These are phyloP conservation scores for Diaprepes abbreviatus DNA, from an alignment of 2,888 invertebrate genomes.

Conservation along the genomic window DNA sequence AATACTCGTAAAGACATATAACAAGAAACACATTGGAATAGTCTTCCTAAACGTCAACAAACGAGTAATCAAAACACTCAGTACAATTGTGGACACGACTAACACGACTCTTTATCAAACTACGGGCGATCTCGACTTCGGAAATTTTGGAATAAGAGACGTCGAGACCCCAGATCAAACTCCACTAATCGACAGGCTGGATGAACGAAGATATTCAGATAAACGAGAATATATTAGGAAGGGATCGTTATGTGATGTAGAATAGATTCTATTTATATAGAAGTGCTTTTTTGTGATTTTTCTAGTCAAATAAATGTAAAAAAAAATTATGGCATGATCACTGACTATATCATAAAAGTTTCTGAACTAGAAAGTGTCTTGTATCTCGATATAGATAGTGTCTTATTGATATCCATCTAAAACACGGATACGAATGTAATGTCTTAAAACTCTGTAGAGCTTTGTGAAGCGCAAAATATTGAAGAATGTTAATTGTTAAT, in stretches of 20 bases:
- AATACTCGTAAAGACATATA: conserved; percentile 71
- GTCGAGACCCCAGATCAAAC: conserved; percentile 31
- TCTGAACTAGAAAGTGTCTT: too few relatives aligned
- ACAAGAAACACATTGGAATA: conserved; percentile 69
- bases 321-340: too few relatives aligned
- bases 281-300: neutral
- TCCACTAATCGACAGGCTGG: conserved; percentile 17
- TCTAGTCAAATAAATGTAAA: neutral
- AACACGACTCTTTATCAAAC: conserved; percentile 31
- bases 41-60: conserved; percentile 68
- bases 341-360: too few relatives aligned
- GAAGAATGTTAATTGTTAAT: too few relatives aligned
- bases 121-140: conserved; percentile 15
- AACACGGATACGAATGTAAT: too few relatives aligned
- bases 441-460: too few relatives aligned
- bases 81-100: conserved; percentile 48
- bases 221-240: conserved; percentile 32
- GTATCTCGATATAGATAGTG: too few relatives aligned
- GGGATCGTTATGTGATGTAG: conserved; percentile 42
- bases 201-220: conserved; percentile 22
- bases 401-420: too few relatives aligned
- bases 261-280: conserved; percentile 18
- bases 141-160: conserved; percentile 25
- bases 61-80: conserved; percentile 59
- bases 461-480: too few relatives aligned